Conservation (phyloP, 92 coral and sea anemone genomes). For the Bergia sp. region DNA sequence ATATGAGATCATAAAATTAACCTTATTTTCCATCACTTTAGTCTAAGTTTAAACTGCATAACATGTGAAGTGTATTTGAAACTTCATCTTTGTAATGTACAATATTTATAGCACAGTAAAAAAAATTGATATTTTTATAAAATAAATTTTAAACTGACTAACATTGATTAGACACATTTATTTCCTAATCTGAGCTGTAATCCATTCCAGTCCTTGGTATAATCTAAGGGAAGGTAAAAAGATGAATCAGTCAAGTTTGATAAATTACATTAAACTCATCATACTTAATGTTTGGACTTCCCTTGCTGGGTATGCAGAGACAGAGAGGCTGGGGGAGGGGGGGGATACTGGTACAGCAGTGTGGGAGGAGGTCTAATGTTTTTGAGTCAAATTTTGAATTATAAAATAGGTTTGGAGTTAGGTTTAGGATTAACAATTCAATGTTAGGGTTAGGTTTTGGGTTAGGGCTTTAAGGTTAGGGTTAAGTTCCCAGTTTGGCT, state of each 20-base stretch:
- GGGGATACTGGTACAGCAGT: too few relatives aligned
- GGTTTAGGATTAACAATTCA: too few relatives aligned
- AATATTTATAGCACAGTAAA: constrained; percentile 24
- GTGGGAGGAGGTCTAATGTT: too few relatives aligned
- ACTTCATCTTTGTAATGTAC: constrained; percentile 6
- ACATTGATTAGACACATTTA: constrained; percentile 30
- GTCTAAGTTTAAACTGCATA: not conserved
- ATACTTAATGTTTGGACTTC: too few relatives aligned
- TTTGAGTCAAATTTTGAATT: too few relatives aligned
- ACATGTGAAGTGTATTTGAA: not conserved
- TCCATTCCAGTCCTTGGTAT: constrained; percentile 97
- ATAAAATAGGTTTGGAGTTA: too few relatives aligned
- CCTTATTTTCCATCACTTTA: not conserved
- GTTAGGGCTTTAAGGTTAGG: too few relatives aligned
- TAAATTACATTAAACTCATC: too few relatives aligned
- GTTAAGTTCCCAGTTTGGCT: too few relatives aligned
- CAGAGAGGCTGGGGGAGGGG: too few relatives aligned
- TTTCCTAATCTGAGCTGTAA: constrained; percentile 87
- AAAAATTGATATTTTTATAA: constrained; percentile 34
- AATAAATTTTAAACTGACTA: constrained; percentile 24
- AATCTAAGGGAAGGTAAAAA: constrained; percentile 60
- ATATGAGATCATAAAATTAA: not conserved
- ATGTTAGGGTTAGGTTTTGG: too few relatives aligned
- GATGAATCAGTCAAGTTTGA: not conserved
- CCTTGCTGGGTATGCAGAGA: too few relatives aligned